Evolutionary conservation across 1,140 invertebrate species (phyloP).

Genomic region (Drosophila melanica): DNA sequence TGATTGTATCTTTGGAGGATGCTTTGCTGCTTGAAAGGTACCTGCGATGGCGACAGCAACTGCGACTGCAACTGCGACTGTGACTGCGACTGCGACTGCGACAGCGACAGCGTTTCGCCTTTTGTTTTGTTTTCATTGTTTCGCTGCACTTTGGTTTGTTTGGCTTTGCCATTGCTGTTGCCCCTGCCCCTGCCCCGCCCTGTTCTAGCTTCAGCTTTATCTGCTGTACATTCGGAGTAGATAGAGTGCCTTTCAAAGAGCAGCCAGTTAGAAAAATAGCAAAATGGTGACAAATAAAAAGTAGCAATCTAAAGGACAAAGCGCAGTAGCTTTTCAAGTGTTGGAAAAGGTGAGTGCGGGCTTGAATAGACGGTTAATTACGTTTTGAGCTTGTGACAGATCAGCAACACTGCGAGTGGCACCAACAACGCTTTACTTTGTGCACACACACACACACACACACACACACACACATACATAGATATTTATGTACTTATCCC

Average conservation of each 20-base stretch:
- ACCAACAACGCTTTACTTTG: neutral
- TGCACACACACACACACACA: neutral
- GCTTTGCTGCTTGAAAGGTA: slow-evolving; percentile 40
- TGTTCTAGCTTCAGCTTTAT: slow-evolving; percentile 12
- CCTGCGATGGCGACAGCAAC: slow-evolving; percentile 6
- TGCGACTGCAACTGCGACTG: too few relatives aligned
- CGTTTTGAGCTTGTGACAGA: slow-evolving; percentile 3
- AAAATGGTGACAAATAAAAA: neutral
- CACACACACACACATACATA: neutral
- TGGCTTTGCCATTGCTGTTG: slow-evolving; percentile 23
- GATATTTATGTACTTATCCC: neutral
- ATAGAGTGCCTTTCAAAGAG: neutral
- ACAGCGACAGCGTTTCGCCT: slow-evolving; percentile 13
- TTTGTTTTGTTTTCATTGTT: slow-evolving; percentile 52
- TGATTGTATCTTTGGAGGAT: slow-evolving; percentile 76
- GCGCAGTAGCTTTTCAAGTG: neutral
- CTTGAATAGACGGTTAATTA: slow-evolving; percentile 7
- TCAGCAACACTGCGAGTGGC: slow-evolving; percentile 23
- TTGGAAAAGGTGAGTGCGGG: neutral
- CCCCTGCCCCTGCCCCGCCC: slow-evolving; percentile 19
- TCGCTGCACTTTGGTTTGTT: slow-evolving; percentile 42
- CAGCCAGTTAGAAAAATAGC: neutral
- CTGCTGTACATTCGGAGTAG: slow-evolving; percentile 18
- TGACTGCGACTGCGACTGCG: too few relatives aligned
- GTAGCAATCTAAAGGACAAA: neutral